A percentile compares a stretch with the other conserved stretches of the same genome.
Evolutionary conservation across 2,797 vertebrate species (phyloP).

Genomic region (Streptopelia turtur): DNA sequence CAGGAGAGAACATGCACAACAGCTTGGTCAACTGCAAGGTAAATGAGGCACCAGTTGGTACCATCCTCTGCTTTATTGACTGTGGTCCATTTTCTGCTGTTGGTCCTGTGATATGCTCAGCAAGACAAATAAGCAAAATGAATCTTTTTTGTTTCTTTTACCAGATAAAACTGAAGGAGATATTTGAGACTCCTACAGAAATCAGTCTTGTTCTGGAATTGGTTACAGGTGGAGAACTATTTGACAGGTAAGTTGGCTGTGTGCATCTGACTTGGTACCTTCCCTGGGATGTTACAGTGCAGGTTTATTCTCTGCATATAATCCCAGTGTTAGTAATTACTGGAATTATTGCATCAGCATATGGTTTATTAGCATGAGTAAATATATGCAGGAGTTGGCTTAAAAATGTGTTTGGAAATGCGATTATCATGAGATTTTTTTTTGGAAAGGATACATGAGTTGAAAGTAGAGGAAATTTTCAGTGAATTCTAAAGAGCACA

Average conservation of each 20-base stretch:
- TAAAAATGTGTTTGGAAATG: background rate
- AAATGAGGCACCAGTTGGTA: background rate
- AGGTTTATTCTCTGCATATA: background rate
- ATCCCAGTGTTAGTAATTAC: background rate
- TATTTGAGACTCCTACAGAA: constrained; percentile 89
- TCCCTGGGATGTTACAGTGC: background rate
- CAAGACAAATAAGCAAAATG: background rate
- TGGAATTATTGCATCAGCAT: background rate
- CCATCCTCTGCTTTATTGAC: background rate
- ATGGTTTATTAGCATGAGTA: background rate
- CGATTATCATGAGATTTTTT: background rate
- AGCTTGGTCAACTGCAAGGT: background rate
- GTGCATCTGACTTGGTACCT: background rate
- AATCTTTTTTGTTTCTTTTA: constrained; percentile 43
- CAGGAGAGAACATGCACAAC: background rate
- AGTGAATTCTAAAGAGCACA: background rate
- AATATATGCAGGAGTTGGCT: background rate
- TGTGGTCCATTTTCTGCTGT: background rate
- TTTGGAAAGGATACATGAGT: background rate
- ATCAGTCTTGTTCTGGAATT: constrained; percentile 89
- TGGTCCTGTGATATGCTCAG: background rate
- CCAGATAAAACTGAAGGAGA: constrained; percentile 91
- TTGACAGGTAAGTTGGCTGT: constrained; percentile 84
- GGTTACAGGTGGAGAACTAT: constrained; percentile 89
- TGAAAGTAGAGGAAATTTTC: background rate